phyloP scores from a whole-genome alignment of 2,888 invertebrate genomes.

The Fissipunctia ypsillon region DNA sequence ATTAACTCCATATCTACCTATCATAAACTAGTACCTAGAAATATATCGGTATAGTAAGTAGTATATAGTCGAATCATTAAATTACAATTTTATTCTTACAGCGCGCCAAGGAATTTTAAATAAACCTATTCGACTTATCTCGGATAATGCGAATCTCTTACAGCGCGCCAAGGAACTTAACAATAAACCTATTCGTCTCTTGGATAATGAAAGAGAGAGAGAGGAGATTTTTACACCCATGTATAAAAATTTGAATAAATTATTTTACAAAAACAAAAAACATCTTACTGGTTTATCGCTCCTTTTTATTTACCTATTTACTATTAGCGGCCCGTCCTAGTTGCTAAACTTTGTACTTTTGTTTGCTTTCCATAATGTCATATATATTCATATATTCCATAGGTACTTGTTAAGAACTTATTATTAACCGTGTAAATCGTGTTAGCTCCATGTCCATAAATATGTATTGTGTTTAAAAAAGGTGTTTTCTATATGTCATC shows the following conservation, averaged over 20 bases:
- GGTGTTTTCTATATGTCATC: too few relatives aligned
- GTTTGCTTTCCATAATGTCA: background rate
- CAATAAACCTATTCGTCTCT: background rate
- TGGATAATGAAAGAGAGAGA: background rate
- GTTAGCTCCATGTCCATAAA: too few relatives aligned
- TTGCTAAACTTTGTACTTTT: background rate
- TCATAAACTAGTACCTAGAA: constrained; percentile 12
- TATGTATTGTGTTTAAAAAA: too few relatives aligned
- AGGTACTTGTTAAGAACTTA: too few relatives aligned
- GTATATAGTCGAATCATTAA: background rate
- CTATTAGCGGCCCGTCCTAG: background rate
- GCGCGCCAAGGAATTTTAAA: background rate
- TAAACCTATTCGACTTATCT: background rate
- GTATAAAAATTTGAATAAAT: background rate
- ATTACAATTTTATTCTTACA: background rate
- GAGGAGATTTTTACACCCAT: background rate
- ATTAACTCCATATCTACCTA: constrained; percentile 22
- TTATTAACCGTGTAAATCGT: too few relatives aligned
- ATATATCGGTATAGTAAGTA: background rate
- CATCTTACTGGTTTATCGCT: constrained; percentile 18
- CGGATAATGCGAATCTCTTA: too few relatives aligned
- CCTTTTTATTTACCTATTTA: background rate
- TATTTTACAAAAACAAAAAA: background rate
- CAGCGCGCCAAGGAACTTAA: background rate
- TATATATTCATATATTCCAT: too few relatives aligned